Percentiles rank a stretch among this genome's conserved stretches.
phyloP scores from a whole-genome alignment of 2,797 vertebrate species.

The Fringilla coelebs region DNA sequence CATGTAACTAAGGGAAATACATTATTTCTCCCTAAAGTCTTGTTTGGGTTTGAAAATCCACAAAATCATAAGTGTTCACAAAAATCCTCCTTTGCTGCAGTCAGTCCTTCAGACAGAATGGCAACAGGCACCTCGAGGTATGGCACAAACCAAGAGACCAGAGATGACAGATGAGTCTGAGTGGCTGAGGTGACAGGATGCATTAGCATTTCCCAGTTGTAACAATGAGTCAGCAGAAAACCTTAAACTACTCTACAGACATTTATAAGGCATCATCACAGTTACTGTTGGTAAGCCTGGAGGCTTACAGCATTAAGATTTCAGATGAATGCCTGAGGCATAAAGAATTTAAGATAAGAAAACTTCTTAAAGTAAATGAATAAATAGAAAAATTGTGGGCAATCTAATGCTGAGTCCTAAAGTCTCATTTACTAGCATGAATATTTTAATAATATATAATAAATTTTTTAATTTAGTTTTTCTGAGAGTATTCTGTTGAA shows the following conservation, averaged over 20 bases:
- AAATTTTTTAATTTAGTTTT: background rate
- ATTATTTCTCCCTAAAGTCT: background rate
- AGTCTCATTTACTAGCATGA: background rate
- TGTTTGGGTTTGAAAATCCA: background rate
- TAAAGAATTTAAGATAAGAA: background rate
- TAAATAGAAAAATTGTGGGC: background rate
- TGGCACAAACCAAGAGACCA: background rate
- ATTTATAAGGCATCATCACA: background rate
- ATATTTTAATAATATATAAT: background rate
- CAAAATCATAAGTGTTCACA: rapidly evolving
- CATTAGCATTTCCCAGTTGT: background rate
- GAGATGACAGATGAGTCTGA: background rate
- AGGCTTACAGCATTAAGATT: background rate
- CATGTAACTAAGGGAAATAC: background rate
- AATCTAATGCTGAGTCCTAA: background rate
- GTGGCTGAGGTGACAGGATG: background rate
- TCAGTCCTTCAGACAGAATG: background rate
- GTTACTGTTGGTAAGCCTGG: background rate
- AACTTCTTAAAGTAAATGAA: background rate
- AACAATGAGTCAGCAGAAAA: conserved; percentile 23
- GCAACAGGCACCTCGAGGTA: background rate
- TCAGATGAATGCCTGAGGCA: background rate
- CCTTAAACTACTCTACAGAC: background rate
- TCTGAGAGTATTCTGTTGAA: background rate
- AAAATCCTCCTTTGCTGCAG: background rate